Conservation (phyloP, 2,113 vertebrate species). For the Phoenicopterus ruber region DNA sequence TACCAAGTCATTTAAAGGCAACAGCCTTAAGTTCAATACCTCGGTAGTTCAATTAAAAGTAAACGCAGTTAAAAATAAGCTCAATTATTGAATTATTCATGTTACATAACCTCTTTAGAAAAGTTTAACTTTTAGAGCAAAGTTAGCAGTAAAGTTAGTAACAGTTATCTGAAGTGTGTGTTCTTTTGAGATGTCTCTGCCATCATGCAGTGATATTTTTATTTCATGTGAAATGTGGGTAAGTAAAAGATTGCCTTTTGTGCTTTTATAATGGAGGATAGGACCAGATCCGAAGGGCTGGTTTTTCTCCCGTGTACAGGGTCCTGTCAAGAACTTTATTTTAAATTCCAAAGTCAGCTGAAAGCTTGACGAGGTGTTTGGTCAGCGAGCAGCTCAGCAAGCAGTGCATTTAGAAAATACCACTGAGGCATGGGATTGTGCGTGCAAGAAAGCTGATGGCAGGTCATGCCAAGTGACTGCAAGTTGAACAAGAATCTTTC, state of each 20-base stretch:
- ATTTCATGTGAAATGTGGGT: background rate
- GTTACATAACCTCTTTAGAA: conserved; percentile 16
- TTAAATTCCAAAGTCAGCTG: background rate
- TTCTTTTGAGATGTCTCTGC: background rate
- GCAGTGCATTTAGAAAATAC: background rate
- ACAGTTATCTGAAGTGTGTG: background rate
- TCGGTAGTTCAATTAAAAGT: conserved; percentile 10
- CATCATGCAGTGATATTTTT: background rate
- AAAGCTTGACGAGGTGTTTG: background rate
- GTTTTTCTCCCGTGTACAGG: background rate
- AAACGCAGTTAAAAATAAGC: conserved; percentile 23
- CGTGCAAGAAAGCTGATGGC: background rate
- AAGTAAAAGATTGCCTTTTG: background rate
- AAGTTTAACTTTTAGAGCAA: background rate
- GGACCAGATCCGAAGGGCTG: background rate
- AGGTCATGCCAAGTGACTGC: background rate
- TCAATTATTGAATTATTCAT: conserved; percentile 18
- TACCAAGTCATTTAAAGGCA: background rate
- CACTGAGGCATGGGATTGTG: background rate
- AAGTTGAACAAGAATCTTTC: background rate
- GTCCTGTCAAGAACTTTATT: background rate
- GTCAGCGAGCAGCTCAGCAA: background rate
- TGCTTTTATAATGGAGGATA: background rate
- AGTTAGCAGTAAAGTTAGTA: background rate
- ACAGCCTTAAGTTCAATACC: background rate